Conservation (phyloP, 2,888 invertebrate species). For the Heliconius hortense region DNA sequence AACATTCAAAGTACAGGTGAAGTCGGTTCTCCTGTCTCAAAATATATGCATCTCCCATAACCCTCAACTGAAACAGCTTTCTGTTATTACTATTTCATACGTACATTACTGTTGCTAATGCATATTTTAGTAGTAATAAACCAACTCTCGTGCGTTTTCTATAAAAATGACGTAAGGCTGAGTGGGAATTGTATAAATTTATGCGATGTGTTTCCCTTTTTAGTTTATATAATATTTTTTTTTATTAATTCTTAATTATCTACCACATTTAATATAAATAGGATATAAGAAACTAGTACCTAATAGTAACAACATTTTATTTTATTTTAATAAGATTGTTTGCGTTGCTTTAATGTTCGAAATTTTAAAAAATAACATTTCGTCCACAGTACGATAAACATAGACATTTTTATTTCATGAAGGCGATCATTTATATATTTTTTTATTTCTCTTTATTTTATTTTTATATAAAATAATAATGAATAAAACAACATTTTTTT, state of each 20-base stretch:
- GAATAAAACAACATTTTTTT: too few relatives aligned
- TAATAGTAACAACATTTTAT: too few relatives aligned
- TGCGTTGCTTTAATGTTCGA: too few relatives aligned
- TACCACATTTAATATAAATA: neutral
- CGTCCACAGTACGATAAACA: too few relatives aligned
- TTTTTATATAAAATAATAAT: too few relatives aligned
- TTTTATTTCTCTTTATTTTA: too few relatives aligned
- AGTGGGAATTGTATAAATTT: constrained; percentile 5
- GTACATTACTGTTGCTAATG: constrained; percentile 19
- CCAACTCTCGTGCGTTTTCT: constrained; percentile 16
- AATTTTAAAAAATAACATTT: too few relatives aligned
- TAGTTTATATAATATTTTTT: neutral
- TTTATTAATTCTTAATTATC: neutral
- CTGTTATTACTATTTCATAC: constrained; percentile 17
- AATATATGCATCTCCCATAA: constrained; percentile 64
- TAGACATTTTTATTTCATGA: too few relatives aligned
- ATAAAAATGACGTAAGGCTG: constrained; percentile 19
- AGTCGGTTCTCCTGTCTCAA: constrained; percentile 68
- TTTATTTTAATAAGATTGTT: too few relatives aligned
- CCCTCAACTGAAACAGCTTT: constrained; percentile 28
- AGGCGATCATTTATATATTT: too few relatives aligned
- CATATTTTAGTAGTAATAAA: constrained; percentile 30
- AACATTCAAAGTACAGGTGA: constrained; percentile 67
- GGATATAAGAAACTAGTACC: too few relatives aligned
- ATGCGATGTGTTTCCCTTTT: neutral